Percentiles rank a stretch among this genome's conserved stretches.
phyloP scores from a whole-genome alignment of 2,113 vertebrate species.

The Mungos mungo region DNA sequence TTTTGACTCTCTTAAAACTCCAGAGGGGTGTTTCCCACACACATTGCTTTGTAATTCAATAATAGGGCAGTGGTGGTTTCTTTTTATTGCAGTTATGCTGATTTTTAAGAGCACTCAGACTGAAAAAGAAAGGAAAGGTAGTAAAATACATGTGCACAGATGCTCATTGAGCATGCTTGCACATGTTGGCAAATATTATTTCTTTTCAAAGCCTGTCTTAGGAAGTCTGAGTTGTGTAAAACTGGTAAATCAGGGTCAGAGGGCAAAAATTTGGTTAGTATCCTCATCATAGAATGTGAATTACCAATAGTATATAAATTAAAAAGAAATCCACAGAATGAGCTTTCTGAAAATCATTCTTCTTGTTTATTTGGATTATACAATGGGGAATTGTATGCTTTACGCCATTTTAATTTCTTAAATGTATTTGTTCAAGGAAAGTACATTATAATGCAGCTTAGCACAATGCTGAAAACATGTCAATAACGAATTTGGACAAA shows the following conservation, averaged over 20 bases:
- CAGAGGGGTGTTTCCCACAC: slow-evolving; percentile 58
- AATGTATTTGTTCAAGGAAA: neutral
- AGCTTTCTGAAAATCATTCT: neutral
- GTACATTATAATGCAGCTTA: neutral
- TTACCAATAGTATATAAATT: neutral
- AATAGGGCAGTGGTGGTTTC: slow-evolving; percentile 44
- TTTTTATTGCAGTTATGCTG: slow-evolving; percentile 66
- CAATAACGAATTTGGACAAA: neutral
- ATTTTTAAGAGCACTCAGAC: slow-evolving; percentile 61
- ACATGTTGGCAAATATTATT: slow-evolving; percentile 52
- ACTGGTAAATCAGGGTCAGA: slow-evolving; percentile 65
- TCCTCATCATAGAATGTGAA: neutral
- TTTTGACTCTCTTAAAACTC: slow-evolving; percentile 67
- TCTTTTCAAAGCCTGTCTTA: slow-evolving; percentile 68
- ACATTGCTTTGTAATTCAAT: slow-evolving; percentile 59
- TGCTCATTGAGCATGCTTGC: slow-evolving; percentile 63
- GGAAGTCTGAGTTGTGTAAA: slow-evolving; percentile 37
- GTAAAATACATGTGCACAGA: slow-evolving; percentile 16
- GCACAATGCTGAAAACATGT: neutral
- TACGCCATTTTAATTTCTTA: neutral
- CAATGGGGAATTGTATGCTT: neutral
- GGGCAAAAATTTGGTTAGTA: slow-evolving; percentile 54
- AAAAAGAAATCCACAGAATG: neutral
- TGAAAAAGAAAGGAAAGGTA: slow-evolving; percentile 46
- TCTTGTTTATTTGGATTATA: neutral